Base-by-base conservation (phyloP, 2,888 invertebrate genomes). In the Eupithecia subfuscata region DNA sequence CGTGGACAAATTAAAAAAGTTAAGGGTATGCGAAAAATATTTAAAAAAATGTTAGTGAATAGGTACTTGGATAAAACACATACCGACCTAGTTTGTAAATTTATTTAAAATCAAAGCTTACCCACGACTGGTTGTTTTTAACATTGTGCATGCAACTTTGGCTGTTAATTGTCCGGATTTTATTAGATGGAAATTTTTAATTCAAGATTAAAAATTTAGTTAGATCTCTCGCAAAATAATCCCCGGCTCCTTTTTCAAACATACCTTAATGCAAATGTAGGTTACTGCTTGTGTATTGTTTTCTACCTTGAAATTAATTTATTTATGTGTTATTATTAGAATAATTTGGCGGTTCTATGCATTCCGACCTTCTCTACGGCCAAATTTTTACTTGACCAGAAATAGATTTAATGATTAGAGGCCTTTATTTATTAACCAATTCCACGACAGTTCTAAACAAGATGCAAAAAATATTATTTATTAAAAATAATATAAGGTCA, bases 221-320 rank as follows among this genome's bases (percentile, higher is more conserved):
- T 43, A 14, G 43, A 14, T 43, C 43, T 12, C 12, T 12, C 43
- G 43, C 43, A 43, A 14, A 43, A 43, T 12, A 43, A 12, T 12
- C 0, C 43, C 14, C 4, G 43, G 12, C 14, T 12, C 2, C 43
- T 43, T 43, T 43, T 43, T 43, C 14, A 43, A 43, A 12, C 43
- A 43, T 4, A 43, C 8, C 12, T 9, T 40, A 40, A 40, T 43
- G 14, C 8, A 43, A 43, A 43, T 43, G 8, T 43, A 43, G 43
- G 43, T 43, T 14, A 43, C 43, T 43, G 43, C 43, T 12, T 43
- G 43, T 11, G 12, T 43, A 43, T 43, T 74, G 30, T 22, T 71
- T 69, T 76, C 14, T 30, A 63, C 81, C 81, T 81, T 81, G 81
- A 75, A 56, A 64, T 64, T 52, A 12, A 30, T 73, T 12, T 60